Evolutionary conservation across 2,888 invertebrate species (phyloP).

Genomic region (Chirona hameri): DNA sequence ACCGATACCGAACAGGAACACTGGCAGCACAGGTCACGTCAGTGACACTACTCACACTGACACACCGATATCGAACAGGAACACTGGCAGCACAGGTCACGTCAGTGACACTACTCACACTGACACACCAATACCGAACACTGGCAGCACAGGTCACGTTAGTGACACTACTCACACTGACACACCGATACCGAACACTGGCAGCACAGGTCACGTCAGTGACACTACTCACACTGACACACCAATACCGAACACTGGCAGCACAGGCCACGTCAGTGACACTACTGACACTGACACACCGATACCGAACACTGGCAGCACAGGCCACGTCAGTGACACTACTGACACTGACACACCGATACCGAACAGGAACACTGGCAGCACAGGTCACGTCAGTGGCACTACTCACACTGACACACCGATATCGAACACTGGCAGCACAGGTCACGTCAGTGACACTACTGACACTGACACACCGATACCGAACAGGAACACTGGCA

Average conservation of each 20-base stretch:
- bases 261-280: no score
- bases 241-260: slow-evolving; percentile 88
- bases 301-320: slow-evolving; percentile 77
- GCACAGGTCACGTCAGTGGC: no score
- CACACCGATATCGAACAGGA: no score
- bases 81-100: slow-evolving; percentile 57
- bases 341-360: slow-evolving; percentile 71
- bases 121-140: slow-evolving; percentile 94
- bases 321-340: no score
- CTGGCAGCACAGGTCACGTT: slow-evolving; percentile 50
- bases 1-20: slow-evolving; percentile 96
- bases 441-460: no score
- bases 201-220: no score
- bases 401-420: slow-evolving; percentile 82
- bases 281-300: slow-evolving; percentile 58
- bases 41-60: no score
- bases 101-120: slow-evolving; percentile 61
- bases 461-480: slow-evolving; percentile 71
- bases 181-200: slow-evolving; percentile 95
- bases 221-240: slow-evolving; percentile 69
- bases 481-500: slow-evolving; percentile 82
- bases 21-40: slow-evolving; percentile 50
- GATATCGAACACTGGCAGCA: slow-evolving; percentile 77
- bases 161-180: slow-evolving; percentile 65
- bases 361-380: slow-evolving; percentile 82